Evolutionary conservation across 2,113 vertebrate genomes (phyloP).

Genomic region (Caretta caretta): DNA sequence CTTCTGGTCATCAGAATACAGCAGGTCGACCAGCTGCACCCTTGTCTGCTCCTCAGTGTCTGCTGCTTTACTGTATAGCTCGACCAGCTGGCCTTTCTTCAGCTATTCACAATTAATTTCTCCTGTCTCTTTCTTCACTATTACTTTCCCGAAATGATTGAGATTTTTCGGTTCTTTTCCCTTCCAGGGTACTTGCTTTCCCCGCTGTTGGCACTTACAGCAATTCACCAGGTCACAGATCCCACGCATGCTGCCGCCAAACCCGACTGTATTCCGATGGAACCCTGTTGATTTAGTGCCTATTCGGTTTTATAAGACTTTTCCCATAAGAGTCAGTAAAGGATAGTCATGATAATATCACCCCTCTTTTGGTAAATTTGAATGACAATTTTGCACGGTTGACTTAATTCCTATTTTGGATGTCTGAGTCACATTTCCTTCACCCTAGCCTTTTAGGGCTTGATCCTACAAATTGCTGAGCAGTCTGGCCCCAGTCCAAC

Average conservation of each 20-base stretch:
- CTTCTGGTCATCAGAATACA: not conserved
- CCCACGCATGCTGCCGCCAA: not conserved
- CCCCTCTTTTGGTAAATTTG: constrained; percentile 67
- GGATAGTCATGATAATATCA: constrained; percentile 18
- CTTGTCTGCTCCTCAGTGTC: not conserved
- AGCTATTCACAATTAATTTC: not conserved
- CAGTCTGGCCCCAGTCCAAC: not conserved
- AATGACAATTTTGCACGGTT: constrained; percentile 72
- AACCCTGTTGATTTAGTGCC: constrained; percentile 23
- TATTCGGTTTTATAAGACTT: constrained; percentile 51
- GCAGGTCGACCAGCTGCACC: not conserved
- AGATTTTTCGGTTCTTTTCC: not conserved
- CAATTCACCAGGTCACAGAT: not conserved
- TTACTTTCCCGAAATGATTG: not conserved
- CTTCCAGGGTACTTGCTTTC: not conserved
- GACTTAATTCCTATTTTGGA: constrained; percentile 49
- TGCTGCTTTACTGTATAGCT: not conserved
- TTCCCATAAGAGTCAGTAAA: constrained; percentile 25
- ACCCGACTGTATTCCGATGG: not conserved
- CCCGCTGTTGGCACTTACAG: not conserved
- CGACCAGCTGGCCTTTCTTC: not conserved
- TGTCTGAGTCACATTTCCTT: not conserved
- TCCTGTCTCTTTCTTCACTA: not conserved
- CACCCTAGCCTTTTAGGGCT: constrained; percentile 35
- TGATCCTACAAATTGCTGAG: not conserved